Percentiles rank a stretch among this genome's conserved stretches.
phyloP scores from a whole-genome alignment of 2,113 vertebrate species.

The Orycteropus afer region DNA sequence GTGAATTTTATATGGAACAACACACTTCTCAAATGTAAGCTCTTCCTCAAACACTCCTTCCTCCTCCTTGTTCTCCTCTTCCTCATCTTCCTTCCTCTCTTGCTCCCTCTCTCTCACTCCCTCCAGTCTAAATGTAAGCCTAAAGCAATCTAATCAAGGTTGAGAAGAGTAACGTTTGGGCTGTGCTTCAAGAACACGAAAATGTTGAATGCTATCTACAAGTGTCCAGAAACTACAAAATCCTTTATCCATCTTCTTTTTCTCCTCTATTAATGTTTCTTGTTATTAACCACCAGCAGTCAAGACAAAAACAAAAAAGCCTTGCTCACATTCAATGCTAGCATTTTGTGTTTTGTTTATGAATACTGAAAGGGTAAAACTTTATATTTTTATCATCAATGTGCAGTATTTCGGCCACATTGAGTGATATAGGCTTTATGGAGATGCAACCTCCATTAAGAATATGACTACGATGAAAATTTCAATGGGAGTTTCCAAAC shows the following conservation, averaged over 20 bases:
- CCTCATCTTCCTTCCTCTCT: background rate
- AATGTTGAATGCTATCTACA: slow-evolving; percentile 35
- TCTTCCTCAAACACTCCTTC: background rate
- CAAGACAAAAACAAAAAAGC: background rate
- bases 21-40: background rate
- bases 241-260: slow-evolving; percentile 19
- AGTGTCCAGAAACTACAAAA: slow-evolving; percentile 41
- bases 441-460: background rate
- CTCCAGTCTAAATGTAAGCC: slow-evolving; percentile 48
- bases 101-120: background rate
- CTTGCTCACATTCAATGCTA: background rate
- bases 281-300: background rate
- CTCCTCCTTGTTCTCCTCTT: background rate
- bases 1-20: background rate
- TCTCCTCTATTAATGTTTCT: slow-evolving; percentile 34
- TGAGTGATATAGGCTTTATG: background rate
- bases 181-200: slow-evolving; percentile 49
- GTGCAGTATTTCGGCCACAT: background rate
- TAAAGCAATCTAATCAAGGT: slow-evolving; percentile 53
- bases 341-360: slow-evolving; percentile 1
- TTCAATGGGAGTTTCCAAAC: background rate
- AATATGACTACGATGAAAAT: background rate
- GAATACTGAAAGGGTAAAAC: background rate
- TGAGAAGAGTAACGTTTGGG: slow-evolving; percentile 60
- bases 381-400: slow-evolving; percentile 6